Conservation (phyloP, 35 echinoderm and acorn worm genomes). For the Nesometra sesokonis region DNA sequence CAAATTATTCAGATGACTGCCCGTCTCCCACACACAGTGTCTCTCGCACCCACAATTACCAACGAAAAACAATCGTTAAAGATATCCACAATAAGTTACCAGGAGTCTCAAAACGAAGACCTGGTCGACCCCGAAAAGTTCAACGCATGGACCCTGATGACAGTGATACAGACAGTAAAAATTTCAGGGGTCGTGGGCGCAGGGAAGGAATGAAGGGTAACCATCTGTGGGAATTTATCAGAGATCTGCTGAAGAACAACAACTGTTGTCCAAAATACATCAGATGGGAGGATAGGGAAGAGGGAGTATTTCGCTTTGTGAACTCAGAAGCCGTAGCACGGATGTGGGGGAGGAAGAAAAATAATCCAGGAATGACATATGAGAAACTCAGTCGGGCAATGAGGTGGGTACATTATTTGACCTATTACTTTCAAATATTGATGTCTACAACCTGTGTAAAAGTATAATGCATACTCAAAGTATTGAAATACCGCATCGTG, state of each 20-base stretch:
- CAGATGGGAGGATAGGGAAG: slow-evolving; percentile 75
- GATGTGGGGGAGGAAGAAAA: slow-evolving; percentile 93
- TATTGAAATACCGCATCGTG: no score
- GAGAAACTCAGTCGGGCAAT: slow-evolving; percentile 97
- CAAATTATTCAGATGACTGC: neutral
- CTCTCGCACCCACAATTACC: neutral
- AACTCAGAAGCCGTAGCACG: slow-evolving; percentile 89
- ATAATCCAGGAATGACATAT: slow-evolving; percentile 96
- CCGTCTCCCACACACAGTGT: neutral
- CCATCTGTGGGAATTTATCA: slow-evolving; percentile 97
- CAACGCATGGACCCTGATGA: neutral
- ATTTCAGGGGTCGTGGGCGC: neutral
- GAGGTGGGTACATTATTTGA: slow-evolving; percentile 42
- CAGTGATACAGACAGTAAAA: neutral
- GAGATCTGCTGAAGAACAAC: slow-evolving; percentile 68
- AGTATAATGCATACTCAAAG: no score
- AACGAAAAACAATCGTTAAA: neutral
- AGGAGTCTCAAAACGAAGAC: neutral
- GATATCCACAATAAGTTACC: neutral
- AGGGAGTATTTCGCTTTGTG: slow-evolving; percentile 91
- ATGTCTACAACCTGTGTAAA: no score
- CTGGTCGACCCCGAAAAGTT: neutral
- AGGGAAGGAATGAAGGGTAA: slow-evolving; percentile 87
- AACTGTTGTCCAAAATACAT: slow-evolving; percentile 62
- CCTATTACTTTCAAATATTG: no score